A percentile compares a stretch with the other conserved stretches of the same genome.
phyloP scores from a whole-genome alignment of 2,888 invertebrate species.

The Tenthredo livida region DNA sequence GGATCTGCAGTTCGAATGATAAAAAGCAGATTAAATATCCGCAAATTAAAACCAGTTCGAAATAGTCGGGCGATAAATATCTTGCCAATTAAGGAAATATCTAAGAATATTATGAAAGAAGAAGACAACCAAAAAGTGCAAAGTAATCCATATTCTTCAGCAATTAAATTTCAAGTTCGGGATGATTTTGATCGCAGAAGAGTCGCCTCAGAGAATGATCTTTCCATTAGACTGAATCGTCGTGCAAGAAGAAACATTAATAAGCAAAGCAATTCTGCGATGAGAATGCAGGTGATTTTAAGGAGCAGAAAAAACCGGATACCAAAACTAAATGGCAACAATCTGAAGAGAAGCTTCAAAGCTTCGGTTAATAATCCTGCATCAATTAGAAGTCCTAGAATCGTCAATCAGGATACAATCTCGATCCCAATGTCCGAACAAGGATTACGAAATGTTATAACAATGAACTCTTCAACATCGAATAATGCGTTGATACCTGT shows the following conservation, averaged over 20 bases:
- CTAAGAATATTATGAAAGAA: background rate
- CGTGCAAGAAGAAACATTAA: background rate
- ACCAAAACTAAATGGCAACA: background rate
- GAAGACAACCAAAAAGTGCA: background rate
- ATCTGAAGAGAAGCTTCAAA: background rate
- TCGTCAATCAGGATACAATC: conserved; percentile 46
- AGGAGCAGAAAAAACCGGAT: conserved; percentile 18
- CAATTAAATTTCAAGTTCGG: background rate
- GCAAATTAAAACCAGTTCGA: background rate
- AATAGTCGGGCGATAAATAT: background rate
- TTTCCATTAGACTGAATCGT: background rate
- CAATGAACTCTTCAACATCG: background rate
- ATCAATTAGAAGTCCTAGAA: conserved; percentile 17
- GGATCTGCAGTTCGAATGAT: background rate
- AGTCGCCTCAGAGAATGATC: background rate
- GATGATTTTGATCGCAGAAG: background rate
- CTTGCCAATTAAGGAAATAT: background rate
- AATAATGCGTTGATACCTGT: background rate
- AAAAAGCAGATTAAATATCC: background rate
- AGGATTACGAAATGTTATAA: background rate
- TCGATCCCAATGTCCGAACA: conserved; percentile 37
- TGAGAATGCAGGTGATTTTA: conserved; percentile 41
- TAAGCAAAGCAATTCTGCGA: background rate
- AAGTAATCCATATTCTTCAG: background rate
- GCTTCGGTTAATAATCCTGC: background rate